These are phyloP conservation scores for Xanthorhoe spadicearia DNA, from an alignment of 2,888 invertebrate species.

Conservation along the genomic window DNA sequence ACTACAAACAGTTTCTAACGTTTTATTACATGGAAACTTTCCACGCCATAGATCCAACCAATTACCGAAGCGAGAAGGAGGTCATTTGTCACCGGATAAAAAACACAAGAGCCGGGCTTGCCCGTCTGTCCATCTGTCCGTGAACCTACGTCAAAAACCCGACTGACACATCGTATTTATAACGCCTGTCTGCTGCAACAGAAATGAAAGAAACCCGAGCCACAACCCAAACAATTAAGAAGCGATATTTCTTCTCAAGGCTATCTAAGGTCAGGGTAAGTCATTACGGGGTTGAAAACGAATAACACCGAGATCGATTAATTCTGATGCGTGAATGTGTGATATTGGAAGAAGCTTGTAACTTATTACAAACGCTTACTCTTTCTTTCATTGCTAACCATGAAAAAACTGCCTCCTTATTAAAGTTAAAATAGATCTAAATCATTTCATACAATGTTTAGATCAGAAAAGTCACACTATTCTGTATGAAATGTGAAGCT, in stretches of 20 bases:
- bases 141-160: constrained; percentile 72
- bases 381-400: not conserved
- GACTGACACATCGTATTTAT: constrained; percentile 74
- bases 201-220: constrained; percentile 43
- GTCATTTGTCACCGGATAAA: constrained; percentile 75
- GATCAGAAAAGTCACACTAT: too few relatives aligned
- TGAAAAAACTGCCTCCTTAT: too few relatives aligned
- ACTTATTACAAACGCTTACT: not conserved
- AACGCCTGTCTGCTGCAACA: constrained; percentile 57
- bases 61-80: constrained; percentile 66
- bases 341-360: too few relatives aligned
- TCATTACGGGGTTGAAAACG: constrained; percentile 18
- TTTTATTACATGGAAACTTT: constrained; percentile 46
- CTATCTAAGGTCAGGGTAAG: constrained; percentile 11
- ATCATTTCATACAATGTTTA: too few relatives aligned
- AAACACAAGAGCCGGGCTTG: constrained; percentile 62
- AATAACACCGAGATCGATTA: constrained; percentile 10
- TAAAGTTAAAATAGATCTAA: too few relatives aligned
- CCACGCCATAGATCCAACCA: constrained; percentile 69
- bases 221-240: constrained; percentile 43
- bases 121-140: constrained; percentile 75
- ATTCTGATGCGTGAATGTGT: not conserved
- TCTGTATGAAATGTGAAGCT: too few relatives aligned
- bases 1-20: not conserved
- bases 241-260: constrained; percentile 40